Base-by-base conservation (phyloP, 2,888 invertebrate species). In the Drosophila prostipennis region DNA sequence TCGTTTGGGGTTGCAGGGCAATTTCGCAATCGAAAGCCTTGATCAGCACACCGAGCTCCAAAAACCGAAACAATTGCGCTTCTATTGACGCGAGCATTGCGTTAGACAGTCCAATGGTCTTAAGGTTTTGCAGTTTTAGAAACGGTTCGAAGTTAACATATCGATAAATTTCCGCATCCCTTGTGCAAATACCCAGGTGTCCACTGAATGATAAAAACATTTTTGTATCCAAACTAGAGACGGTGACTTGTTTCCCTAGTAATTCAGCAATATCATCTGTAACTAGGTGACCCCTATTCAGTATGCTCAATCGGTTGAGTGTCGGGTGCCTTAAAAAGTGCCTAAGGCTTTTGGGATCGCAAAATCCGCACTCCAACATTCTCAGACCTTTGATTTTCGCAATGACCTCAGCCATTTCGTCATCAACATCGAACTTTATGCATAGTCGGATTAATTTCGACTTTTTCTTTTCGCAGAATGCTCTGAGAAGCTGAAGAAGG, bases 321-420 rank as follows among this genome's bases (percentile, higher is more conserved):
- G 8, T 32, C 2, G 52, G 32, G 11, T 29, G 49, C 2, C 10
- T 4, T 6, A n/a, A 39, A 1, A 65, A 26, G 23, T 64, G 64
- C 2, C 5, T 11, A 2, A 65, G 36, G n/a, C 64, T 64, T 1
- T 29, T 34, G n/a, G 7, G 32, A 36, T 63, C 23, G 4, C 26
- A 53, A 14, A 65, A 10, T 1, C 64, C 64, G 14, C 64, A 53
- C n/a, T 65, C 53, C 26, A 65, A 39, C 13, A 34, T 1, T 8
- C 32, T 16, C 3, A 65, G 34, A n/a, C 34, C n/a, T 13, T 36
- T 64, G 3, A 64, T 26, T 34, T 64, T 45, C 11, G 1, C n/a
- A 32, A 65, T 64, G 11, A 23, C 16, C 39, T 46, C 19, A 1
- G 14, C 39, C 45, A 46, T 34, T 19, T 36, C 10, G 11, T 65